Base-by-base conservation (phyloP, 2,113 vertebrate genomes). In the Gymnarchus niloticus region DNA sequence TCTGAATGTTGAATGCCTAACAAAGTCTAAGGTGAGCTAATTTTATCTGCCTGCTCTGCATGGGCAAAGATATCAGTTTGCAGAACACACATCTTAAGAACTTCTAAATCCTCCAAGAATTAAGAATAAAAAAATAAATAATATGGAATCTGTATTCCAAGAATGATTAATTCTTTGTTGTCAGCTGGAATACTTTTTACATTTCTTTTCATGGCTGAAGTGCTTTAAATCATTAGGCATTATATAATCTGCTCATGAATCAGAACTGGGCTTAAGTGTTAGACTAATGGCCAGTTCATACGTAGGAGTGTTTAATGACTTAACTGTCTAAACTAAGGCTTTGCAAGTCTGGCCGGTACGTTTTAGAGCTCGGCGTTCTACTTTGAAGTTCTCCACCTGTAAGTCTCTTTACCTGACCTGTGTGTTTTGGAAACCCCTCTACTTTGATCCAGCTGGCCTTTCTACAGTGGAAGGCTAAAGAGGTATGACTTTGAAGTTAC, bases 361-460 rank as follows among this genome's bases (percentile, higher is more conserved):
- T 54, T 54, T 54, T 82, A 19, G 48, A 54, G 6, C 12, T 28
- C 25, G 37, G 12, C 51, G 1, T 56, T 54, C 23, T 17, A 17
- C 80, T 82, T 54, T 54, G 80, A 82, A 82, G 80, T 82, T n/a
- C 54, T 33, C 44, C 33, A 41, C 80, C 51, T 54, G 51, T 28
- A n/a, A n/a, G 23, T 23, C 21, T 7, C 59, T 23, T 25, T 7
- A 2, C 59, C 57, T n/a, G 57, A 21, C 1, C 49, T 49, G 25
- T 33, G 6, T 59, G 33, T 73, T 7, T 14, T 51, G 83, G 83
- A 49, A 19, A 8, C n/a, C 54, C 44, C 37, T 1, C 33, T 6
- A 19, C 56, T 84, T 84, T 84, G 44, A 84, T 84, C 37, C 49
- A n/a, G 17, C 83, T 73, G 46, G n/a, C 8, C n/a, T 28, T 21